Conservation (phyloP, 2,797 vertebrate species). For the Pyrocephalus nanus region DNA sequence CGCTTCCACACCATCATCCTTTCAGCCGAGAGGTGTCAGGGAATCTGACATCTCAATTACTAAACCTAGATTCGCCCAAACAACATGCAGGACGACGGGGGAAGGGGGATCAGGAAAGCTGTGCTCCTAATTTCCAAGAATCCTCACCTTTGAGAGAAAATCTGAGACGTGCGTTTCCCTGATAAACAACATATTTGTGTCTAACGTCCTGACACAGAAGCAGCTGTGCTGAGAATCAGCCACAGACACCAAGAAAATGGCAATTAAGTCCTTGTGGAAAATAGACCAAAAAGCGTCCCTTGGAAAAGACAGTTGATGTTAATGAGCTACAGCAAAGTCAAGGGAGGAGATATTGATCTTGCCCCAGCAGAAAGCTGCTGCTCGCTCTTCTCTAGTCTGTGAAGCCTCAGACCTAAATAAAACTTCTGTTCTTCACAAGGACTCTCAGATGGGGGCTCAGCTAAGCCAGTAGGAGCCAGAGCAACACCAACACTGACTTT, state of each 20-base stretch:
- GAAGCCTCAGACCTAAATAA: neutral
- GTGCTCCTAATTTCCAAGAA: neutral
- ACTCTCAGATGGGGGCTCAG: neutral
- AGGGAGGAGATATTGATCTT: neutral
- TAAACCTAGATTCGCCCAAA: neutral
- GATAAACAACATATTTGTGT: neutral
- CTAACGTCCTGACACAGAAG: neutral
- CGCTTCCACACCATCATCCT: neutral
- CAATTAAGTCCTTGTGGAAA: constrained; percentile 9
- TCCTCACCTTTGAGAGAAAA: constrained; percentile 4
- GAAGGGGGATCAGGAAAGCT: neutral
- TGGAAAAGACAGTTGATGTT: neutral
- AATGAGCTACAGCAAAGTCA: neutral
- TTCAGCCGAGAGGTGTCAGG: neutral
- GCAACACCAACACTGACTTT: neutral
- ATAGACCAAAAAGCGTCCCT: neutral
- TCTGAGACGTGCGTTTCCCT: neutral
- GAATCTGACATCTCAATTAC: constrained; percentile 45
- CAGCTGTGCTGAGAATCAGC: constrained; percentile 37
- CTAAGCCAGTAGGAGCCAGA: neutral
- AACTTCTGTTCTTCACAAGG: neutral
- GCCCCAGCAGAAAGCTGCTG: neutral
- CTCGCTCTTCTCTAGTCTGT: neutral
- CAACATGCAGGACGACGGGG: neutral
- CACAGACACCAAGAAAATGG: neutral